Evolutionary conservation across 2,888 invertebrate species (phyloP), one percentile per base, ranked within the genome.

Genomic region (Galeruca laticollis): DNA sequence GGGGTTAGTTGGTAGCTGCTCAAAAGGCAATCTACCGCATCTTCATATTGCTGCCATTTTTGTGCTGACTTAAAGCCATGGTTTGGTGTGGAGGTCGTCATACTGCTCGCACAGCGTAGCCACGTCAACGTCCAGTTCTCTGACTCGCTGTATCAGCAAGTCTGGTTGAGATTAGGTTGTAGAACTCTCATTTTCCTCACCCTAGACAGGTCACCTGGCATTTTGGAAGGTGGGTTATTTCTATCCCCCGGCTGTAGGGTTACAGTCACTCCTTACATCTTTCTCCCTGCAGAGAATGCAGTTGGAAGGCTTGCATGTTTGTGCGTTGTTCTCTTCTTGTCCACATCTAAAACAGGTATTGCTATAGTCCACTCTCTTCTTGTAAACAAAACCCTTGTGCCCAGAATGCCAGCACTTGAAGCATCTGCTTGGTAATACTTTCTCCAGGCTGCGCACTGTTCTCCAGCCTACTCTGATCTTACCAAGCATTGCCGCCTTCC

Each of bases 191-290:
- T 51, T 51, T 51, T 51, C 18, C 51, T 8, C n/a, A 10, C n/a
- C n/a, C 51, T 10, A n/a, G 51, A n/a, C 51, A 51, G 51, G 9
- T 51, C 51, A 10, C n/a, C 51, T 51, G 51, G 51, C 51, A n/a
- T 51, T 51, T 18, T 51, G 51, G 51, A 51, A 51, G 51, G n/a
- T 51, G 51, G 51, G n/a, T n/a, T 51, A n/a, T n/a, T n/a, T n/a
- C n/a, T n/a, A n/a, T n/a, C n/a, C n/a, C n/a, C n/a, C n/a, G n/a
- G n/a, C n/a, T n/a, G n/a, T n/a, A n/a, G n/a, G n/a, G n/a, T n/a
- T n/a, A n/a, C n/a, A n/a, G n/a, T n/a, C n/a, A n/a, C n/a, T n/a
- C n/a, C n/a, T n/a, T n/a, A n/a, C n/a, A n/a, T n/a, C n/a, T n/a
- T n/a, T n/a, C n/a, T n/a, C 18, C 6, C 51, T 51, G 51, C 51